phyloP scores from a whole-genome alignment of 2,888 invertebrate species.

The Ephialtes manifestator region DNA sequence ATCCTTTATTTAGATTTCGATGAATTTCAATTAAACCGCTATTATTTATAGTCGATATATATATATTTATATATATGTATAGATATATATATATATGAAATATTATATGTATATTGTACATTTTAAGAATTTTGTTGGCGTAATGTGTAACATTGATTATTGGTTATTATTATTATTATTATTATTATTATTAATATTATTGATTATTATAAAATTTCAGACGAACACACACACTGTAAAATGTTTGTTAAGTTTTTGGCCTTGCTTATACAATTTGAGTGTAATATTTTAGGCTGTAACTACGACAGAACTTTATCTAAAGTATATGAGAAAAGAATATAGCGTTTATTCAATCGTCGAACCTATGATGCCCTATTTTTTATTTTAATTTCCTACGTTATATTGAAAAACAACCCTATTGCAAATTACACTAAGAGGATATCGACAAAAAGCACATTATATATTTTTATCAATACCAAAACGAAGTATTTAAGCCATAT shows the following conservation, averaged over 20 bases:
- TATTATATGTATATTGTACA: conserved; percentile 75
- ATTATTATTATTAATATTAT: conserved; percentile 74
- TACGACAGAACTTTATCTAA: conserved; percentile 83
- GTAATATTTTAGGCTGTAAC: conserved; percentile 85
- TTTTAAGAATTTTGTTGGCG: conserved; percentile 80
- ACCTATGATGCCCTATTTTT: not conserved
- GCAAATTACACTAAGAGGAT: not conserved
- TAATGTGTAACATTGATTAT: conserved; percentile 75
- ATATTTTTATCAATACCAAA: too few relatives aligned
- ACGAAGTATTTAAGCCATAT: too few relatives aligned
- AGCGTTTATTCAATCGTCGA: conserved; percentile 29
- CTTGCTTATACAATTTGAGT: conserved; percentile 84
- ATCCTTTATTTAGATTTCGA: conserved; percentile 66
- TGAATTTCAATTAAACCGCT: conserved; percentile 61
- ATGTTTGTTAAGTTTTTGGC: conserved; percentile 86
- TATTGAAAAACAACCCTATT: not conserved
- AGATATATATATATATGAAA: conserved; percentile 58
- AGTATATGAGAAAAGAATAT: conserved; percentile 77
- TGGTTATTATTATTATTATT: conserved; percentile 65
- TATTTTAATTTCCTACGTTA: not conserved
- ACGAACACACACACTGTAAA: conserved; percentile 81
- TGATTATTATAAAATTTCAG: conserved; percentile 76
- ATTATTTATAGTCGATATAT: conserved; percentile 70
- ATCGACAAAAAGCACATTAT: not conserved
- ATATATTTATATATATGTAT: conserved; percentile 68